These are phyloP conservation scores for Cebidichthys violaceus DNA, from an alignment of 2,113 vertebrate species.

Conservation along the genomic window DNA sequence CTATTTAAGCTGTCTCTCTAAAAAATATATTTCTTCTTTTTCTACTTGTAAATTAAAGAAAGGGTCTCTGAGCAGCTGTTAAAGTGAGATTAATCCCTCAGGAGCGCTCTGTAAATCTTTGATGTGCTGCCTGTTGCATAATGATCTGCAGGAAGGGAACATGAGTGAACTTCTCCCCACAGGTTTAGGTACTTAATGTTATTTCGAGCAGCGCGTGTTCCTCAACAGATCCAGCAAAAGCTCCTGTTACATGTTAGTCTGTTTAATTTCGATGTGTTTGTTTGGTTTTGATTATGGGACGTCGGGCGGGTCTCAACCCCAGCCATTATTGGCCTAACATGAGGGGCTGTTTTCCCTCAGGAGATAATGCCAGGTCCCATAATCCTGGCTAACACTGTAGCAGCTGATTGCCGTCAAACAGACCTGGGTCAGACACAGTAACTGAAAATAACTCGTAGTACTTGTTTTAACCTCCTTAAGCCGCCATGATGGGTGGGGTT, in stretches of 20 bases:
- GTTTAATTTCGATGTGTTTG: slow-evolving; percentile 49
- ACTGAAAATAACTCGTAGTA: slow-evolving; percentile 31
- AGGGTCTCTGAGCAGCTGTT: slow-evolving; percentile 16
- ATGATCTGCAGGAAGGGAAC: slow-evolving; percentile 9
- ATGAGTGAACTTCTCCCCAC: background rate
- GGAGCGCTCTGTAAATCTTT: slow-evolving; percentile 19
- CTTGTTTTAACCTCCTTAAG: slow-evolving; percentile 36
- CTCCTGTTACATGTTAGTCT: slow-evolving; percentile 29
- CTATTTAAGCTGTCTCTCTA: background rate
- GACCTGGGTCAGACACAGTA: slow-evolving; percentile 22
- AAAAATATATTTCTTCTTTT: background rate
- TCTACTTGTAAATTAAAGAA: slow-evolving; percentile 22
- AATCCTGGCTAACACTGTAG: slow-evolving; percentile 20
- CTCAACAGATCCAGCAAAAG: slow-evolving; percentile 17
- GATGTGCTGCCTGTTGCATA: background rate
- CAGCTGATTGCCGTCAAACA: slow-evolving; percentile 55
- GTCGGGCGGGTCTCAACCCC: slow-evolving; percentile 5
- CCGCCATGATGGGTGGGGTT: slow-evolving; percentile 37
- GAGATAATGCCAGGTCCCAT: slow-evolving; percentile 54
- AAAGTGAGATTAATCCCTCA: slow-evolving; percentile 19
- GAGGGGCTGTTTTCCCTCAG: slow-evolving; percentile 56
- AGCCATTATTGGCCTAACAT: slow-evolving; percentile 14
- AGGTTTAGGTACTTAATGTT: slow-evolving; percentile 35
- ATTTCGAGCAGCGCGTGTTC: slow-evolving; percentile 17
- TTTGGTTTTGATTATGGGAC: slow-evolving; percentile 59